These are phyloP conservation scores for Chascanopsetta lugubris DNA, from an alignment of 2,113 vertebrate genomes.

Conservation along the genomic window DNA sequence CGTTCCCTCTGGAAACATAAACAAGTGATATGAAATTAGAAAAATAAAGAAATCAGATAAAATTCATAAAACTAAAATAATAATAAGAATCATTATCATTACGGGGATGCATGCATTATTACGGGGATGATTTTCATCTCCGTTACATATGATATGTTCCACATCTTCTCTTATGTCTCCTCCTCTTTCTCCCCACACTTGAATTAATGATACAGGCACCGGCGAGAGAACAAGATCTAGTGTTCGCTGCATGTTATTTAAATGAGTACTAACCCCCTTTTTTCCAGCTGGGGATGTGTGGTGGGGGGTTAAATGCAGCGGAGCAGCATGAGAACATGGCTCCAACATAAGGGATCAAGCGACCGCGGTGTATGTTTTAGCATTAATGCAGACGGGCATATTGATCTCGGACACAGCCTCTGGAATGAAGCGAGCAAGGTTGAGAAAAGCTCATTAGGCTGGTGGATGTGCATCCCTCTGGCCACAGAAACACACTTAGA, in stretches of 20 bases:
- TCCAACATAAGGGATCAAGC: conserved; percentile 58
- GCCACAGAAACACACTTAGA: conserved; percentile 9
- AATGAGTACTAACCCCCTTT: conserved; percentile 46
- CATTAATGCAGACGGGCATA: conserved; percentile 70
- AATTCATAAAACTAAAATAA: too few species aligned
- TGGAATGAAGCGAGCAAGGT: conserved; percentile 62
- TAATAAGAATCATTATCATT: too few species aligned
- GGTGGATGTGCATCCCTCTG: conserved; percentile 1
- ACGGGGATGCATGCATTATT: too few species aligned
- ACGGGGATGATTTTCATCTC: too few species aligned
- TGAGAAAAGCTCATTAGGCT: conserved; percentile 70
- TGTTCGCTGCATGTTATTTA: conserved; percentile 48
- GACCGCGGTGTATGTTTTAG: conserved; percentile 50
- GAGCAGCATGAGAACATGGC: conserved; percentile 43
- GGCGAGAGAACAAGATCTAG: conserved; percentile 31
- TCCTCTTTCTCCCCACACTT: conserved; percentile 33
- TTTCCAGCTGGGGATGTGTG: conserved; percentile 14
- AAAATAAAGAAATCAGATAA: too few species aligned
- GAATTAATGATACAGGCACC: conserved; percentile 56
- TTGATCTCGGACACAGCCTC: conserved; percentile 63
- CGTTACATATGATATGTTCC: conserved; percentile 40
- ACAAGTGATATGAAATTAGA: too few species aligned
- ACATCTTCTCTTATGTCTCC: conserved; percentile 36
- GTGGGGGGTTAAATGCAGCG: conserved; percentile 4
- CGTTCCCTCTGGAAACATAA: too few species aligned